Conservation (phyloP, 2,888 invertebrate genomes). For the Tetranychus piercei region DNA sequence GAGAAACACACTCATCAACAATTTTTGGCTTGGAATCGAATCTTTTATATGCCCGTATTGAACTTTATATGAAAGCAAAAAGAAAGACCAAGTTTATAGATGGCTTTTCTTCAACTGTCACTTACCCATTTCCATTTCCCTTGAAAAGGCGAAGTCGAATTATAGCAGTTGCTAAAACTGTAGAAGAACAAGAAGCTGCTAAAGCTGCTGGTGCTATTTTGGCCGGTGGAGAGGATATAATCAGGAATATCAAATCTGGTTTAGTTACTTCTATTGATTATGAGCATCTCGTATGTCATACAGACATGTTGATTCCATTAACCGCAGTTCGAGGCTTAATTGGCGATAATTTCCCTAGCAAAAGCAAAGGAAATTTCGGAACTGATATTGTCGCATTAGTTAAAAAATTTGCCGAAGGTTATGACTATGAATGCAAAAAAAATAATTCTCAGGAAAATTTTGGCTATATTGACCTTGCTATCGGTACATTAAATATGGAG, state of each 20-base stretch:
- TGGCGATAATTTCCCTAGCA: conserved; percentile 54
- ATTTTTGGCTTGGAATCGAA: conserved; percentile 59
- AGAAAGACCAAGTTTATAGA: conserved; percentile 48
- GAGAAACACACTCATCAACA: conserved; percentile 61
- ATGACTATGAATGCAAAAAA: conserved; percentile 44
- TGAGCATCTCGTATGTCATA: conserved; percentile 55
- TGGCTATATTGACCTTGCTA: conserved; percentile 32
- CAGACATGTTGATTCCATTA: conserved; percentile 56
- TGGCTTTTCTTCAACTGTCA: conserved; percentile 46
- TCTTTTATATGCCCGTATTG: conserved; percentile 48
- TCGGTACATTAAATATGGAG: conserved; percentile 46
- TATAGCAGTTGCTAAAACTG: conserved; percentile 49
- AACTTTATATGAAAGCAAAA: conserved; percentile 57
- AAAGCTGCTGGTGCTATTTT: conserved; percentile 50
- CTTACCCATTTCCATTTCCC: conserved; percentile 50
- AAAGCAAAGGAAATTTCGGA: conserved; percentile 43
- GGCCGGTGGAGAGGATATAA: conserved; percentile 51
- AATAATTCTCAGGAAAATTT: conserved; percentile 53
- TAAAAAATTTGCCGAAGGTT: conserved; percentile 46
- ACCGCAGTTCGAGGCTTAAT: conserved; percentile 54
- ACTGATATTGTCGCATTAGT: conserved; percentile 45
- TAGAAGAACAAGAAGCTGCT: conserved; percentile 42
- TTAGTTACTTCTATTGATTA: conserved; percentile 41
- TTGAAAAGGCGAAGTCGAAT: conserved; percentile 49
- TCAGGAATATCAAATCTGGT: conserved; percentile 41